Evolutionary conservation across 2,113 vertebrate genomes (phyloP), one percentile per base, ranked within the genome.

Genomic region (Nasalis larvatus): DNA sequence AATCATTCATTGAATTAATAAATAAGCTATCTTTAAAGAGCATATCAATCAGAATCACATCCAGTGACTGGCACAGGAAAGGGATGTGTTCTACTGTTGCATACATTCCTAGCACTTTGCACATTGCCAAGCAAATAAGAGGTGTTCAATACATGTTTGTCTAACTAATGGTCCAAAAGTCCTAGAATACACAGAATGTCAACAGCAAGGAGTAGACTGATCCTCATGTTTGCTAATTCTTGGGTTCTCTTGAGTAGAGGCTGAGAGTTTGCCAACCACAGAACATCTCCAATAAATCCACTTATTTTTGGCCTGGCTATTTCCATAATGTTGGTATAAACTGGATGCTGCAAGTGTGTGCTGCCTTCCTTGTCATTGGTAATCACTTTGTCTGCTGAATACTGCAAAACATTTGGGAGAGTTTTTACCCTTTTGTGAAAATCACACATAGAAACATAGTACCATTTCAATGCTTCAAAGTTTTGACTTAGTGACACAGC

Each of bases 391-490:
- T 71, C n/a, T 93, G 42, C 40, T 86, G 63, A 81, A 47, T 86
- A 83, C 87, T 90, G 56, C 20, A 54, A 93, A 88, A 83, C 68
- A 49, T 45, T 49, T 88, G 32, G 16, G 76, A 87, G 27, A 16
- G 4, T 42, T 87, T 89, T 85, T 25, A 37, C 11, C 13, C 3
- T 58, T 95, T 92, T 47, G 40, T 96, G 71, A 96, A 94, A 96
- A 69, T 80, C 21, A 56, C 45, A 78, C 8, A 32, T 20, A 68
- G 2, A 69, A 49, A 71, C 10, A 81, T 40, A 52, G 86, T 49
- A 68, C 71, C 69, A 76, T 90, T 92, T 89, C 49, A 73, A 0
- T 68, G 27, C 63, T 92, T 97, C 58, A 35, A 47, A 92, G 45
- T 85, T 56, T 42, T 37, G 88, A 47, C 17, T 95, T 52, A 18